phyloP scores from a whole-genome alignment of 2,797 vertebrate genomes.

The Spondyliosoma cantharus region DNA sequence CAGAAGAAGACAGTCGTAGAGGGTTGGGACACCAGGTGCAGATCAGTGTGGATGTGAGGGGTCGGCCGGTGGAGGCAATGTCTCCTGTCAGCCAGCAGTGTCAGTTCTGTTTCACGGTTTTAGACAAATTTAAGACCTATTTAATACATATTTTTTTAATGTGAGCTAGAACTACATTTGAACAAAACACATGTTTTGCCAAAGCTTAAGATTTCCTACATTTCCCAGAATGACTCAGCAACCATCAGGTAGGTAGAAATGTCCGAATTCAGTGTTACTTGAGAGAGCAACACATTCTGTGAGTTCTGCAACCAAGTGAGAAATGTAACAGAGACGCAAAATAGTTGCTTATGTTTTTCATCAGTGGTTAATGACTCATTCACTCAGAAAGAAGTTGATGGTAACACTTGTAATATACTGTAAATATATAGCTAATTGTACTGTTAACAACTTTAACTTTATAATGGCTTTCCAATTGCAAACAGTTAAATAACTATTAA shows the following conservation, averaged over 20 bases:
- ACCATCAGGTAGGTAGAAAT: too few relatives aligned
- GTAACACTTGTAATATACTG: too few relatives aligned
- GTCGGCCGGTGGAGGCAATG: constrained; percentile 10
- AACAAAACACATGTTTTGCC: too few relatives aligned
- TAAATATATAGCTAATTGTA: too few relatives aligned
- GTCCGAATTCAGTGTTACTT: background rate
- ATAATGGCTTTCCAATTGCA: too few relatives aligned
- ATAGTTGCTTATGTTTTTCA: background rate
- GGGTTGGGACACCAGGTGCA: constrained; percentile 15
- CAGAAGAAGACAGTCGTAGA: background rate
- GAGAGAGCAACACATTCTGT: background rate
- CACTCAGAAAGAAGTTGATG: background rate
- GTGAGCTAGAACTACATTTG: too few relatives aligned
- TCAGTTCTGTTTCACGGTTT: background rate
- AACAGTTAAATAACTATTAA: too few relatives aligned
- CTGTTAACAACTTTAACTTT: too few relatives aligned
- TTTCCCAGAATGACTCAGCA: constrained; percentile 13
- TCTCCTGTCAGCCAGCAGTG: constrained; percentile 51
- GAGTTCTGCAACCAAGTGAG: background rate
- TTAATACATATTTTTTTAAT: too few relatives aligned
- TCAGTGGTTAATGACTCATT: too few relatives aligned
- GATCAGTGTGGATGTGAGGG: constrained; percentile 19
- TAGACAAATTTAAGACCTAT: background rate
- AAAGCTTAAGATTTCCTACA: background rate
- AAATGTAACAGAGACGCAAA: background rate